Evolutionary conservation across 2,113 vertebrate species (phyloP), one percentile per base, ranked within the genome.

Genomic region (Vanacampus margaritifer): DNA sequence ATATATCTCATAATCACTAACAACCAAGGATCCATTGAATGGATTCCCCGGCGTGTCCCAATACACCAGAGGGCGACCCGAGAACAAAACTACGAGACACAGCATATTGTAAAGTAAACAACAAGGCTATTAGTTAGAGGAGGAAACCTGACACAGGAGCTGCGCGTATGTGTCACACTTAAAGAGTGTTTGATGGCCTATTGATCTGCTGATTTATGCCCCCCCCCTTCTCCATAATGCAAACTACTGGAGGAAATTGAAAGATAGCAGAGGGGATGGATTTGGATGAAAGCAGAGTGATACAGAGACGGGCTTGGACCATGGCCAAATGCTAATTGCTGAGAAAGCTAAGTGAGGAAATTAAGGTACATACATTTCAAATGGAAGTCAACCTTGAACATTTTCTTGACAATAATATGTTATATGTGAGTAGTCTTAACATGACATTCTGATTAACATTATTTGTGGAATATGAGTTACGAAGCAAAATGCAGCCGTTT

Each of bases 61-160:
- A 84, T 87, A 86, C 86, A 87, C 89, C 73, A 77, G 50, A 87
- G 86, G 80, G 86, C 41, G 79, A 75, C 65, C 74, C 82, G 92
- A 93, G 91, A 93, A 54, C 45, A 72, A 89, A 94, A 91, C 91
- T 78, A 70, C 81, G 82, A 79, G 86, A 92, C 91, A 90, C 79
- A 88, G 87, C 88, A 89, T 86, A 78, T 88, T 90, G 93, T 91
- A 92, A 91, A 88, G 89, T 90, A 93, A 94, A 93, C 93, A 94
- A 94, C 93, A 92, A 79, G 85, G 63, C 87, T 93, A 87, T 91
- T 90, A 93, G 91, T 93, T 95, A 94, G 92, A 88, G 86, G 82
- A 81, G 73, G 93, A 88, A 92, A 89, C 75, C 57, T 56, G 91
- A 94, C 93, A 93, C 86, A 82, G 78, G 63, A 53, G 58, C 72